These are phyloP conservation scores for Drosophila sproati DNA, from an alignment of 1,140 invertebrate genomes.

Conservation along the genomic window DNA sequence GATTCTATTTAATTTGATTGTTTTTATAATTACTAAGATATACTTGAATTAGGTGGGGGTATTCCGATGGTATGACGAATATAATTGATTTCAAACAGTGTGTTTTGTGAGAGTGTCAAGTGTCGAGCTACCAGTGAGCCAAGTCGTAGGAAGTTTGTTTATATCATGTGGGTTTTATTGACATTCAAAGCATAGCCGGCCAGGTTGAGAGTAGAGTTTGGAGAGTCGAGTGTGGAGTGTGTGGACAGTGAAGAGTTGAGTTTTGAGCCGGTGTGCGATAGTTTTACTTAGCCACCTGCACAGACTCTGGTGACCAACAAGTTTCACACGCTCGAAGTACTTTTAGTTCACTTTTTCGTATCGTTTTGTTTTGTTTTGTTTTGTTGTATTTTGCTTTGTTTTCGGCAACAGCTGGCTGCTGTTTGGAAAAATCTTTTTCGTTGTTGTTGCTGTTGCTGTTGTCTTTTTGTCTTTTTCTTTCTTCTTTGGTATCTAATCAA, in stretches of 20 bases:
- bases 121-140: neutral
- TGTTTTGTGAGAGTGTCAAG: neutral
- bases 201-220: neutral
- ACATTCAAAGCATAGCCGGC: slow-evolving; percentile 1
- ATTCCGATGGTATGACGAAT: too few relatives aligned
- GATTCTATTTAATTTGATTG: too few relatives aligned
- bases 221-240: too few relatives aligned
- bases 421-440: slow-evolving; percentile 17
- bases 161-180: slow-evolving; percentile 18
- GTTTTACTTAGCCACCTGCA: slow-evolving; percentile 23
- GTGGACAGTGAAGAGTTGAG: neutral
- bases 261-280: neutral
- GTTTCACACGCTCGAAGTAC: slow-evolving; percentile 35
- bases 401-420: slow-evolving; percentile 27
- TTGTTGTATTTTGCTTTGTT: slow-evolving; percentile 12
- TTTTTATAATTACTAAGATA: too few relatives aligned
- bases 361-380: slow-evolving; percentile 3
- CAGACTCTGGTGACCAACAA: slow-evolving; percentile 7
- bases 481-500: slow-evolving; percentile 24
- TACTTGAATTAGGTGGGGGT: too few relatives aligned
- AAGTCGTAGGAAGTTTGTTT: neutral
- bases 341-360: slow-evolving; percentile 2
- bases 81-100: too few relatives aligned
- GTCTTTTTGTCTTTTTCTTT: slow-evolving; percentile 1
- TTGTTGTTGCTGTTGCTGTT: neutral